These are phyloP conservation scores for Pelecanoides urinatrix DNA, from an alignment of 2,113 vertebrate species.

Conservation along the genomic window DNA sequence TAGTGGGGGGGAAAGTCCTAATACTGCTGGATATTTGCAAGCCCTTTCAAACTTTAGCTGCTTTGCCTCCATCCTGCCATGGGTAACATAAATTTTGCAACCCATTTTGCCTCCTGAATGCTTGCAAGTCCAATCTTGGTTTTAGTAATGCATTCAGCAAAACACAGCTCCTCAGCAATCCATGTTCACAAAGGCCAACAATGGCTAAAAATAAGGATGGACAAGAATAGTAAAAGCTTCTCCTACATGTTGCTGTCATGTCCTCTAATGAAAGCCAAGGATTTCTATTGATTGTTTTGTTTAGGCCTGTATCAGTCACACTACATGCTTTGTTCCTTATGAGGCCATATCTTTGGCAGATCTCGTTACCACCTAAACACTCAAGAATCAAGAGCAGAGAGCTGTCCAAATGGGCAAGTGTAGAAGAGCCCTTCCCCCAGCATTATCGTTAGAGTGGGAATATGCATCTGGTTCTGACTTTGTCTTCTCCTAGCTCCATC, in stretches of 20 bases:
- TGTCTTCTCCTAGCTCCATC: not conserved
- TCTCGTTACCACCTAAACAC: not conserved
- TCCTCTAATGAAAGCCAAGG: constrained; percentile 1
- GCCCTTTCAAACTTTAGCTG: not conserved
- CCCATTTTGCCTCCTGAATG: not conserved
- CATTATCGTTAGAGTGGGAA: not conserved
- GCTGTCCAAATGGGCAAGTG: not conserved
- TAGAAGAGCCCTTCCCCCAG: not conserved
- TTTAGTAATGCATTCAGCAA: not conserved
- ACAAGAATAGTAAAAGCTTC: constrained; percentile 12
- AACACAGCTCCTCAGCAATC: not conserved
- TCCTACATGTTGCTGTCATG: not conserved
- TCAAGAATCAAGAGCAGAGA: not conserved
- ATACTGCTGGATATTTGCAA: not conserved
- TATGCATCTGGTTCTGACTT: not conserved
- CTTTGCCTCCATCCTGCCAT: not conserved
- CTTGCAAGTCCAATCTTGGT: not conserved
- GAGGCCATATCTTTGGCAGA: constrained; percentile 18
- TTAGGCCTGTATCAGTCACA: constrained; percentile 25
- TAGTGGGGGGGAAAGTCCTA: not conserved
- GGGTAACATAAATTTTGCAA: not conserved
- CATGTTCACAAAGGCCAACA: not conserved
- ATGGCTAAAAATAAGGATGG: not conserved
- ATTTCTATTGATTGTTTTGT: constrained; percentile 11
- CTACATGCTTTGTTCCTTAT: constrained; percentile 2